These are phyloP conservation scores for Thalassophryne amazonica DNA, from an alignment of 2,797 vertebrate species.

Conservation along the genomic window DNA sequence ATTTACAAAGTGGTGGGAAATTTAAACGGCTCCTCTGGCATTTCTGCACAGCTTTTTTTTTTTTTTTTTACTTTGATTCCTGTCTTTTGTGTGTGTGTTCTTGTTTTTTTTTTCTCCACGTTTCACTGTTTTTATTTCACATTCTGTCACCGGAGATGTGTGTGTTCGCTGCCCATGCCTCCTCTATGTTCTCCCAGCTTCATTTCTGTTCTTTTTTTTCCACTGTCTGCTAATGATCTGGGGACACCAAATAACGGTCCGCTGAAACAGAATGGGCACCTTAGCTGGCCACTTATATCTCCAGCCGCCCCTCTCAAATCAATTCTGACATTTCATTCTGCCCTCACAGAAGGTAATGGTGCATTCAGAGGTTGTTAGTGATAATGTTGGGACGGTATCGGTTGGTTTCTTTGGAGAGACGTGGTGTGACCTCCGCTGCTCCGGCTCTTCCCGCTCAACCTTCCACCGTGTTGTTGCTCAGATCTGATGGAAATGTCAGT, in stretches of 20 bases:
- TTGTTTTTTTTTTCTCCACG: background rate
- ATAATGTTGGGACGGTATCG: slow-evolving; percentile 60
- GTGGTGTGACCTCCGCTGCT: slow-evolving; percentile 49
- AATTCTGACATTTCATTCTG: slow-evolving; percentile 77
- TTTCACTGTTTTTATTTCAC: slow-evolving; percentile 5
- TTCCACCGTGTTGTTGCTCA: background rate
- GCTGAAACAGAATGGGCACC: slow-evolving; percentile 68
- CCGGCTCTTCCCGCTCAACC: slow-evolving; percentile 5
- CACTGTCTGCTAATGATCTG: slow-evolving; percentile 53
- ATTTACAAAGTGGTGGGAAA: slow-evolving; percentile 64
- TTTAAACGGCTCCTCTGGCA: slow-evolving; percentile 51
- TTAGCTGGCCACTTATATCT: slow-evolving; percentile 56
- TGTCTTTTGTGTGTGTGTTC: background rate
- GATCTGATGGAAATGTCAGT: slow-evolving; percentile 16
- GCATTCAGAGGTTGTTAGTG: slow-evolving; percentile 74
- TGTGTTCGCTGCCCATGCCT: slow-evolving; percentile 37
- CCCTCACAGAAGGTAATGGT: slow-evolving; percentile 74
- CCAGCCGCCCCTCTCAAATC: slow-evolving; percentile 65
- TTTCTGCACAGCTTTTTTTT: background rate
- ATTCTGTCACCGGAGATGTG: slow-evolving; percentile 45
- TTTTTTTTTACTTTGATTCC: slow-evolving; percentile 17
- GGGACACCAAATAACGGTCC: slow-evolving; percentile 53
- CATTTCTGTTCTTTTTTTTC: background rate
- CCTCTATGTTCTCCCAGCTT: slow-evolving; percentile 50
- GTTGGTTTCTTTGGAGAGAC: slow-evolving; percentile 59